A percentile compares a stretch with the other conserved stretches of the same genome.
Evolutionary conservation across 2,888 invertebrate species (phyloP).

Genomic region (Parnassius smintheus): DNA sequence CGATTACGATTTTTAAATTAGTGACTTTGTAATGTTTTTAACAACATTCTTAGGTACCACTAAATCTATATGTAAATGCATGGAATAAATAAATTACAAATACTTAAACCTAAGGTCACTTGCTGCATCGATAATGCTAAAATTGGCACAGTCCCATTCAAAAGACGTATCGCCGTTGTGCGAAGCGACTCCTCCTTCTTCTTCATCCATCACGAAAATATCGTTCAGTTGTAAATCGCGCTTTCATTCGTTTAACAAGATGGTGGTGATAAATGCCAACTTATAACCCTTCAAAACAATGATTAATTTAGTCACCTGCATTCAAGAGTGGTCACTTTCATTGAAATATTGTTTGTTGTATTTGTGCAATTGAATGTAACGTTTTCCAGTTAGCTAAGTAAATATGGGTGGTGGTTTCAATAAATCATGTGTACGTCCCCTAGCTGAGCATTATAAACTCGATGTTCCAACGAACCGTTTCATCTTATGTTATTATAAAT

Average conservation of each 20-base stretch:
- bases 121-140: conserved; percentile 73
- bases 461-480: conserved; percentile 63
- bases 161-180: conserved; percentile 36
- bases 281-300: conserved; percentile 45
- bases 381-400: conserved; percentile 64
- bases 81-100: conserved; percentile 82
- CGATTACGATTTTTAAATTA: conserved; percentile 78
- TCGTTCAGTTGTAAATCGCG: conserved; percentile 28
- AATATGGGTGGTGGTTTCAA: conserved; percentile 57
- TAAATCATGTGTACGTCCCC: conserved; percentile 71
- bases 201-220: conserved; percentile 30
- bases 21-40: conserved; percentile 72
- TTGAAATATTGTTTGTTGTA: conserved; percentile 42
- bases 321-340: conserved; percentile 58
- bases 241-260: conserved; percentile 36
- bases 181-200: conserved; percentile 31
- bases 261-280: conserved; percentile 42
- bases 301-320: conserved; percentile 59
- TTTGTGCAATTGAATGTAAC: conserved; percentile 44
- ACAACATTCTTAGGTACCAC: conserved; percentile 82
- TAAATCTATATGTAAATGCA: conserved; percentile 79
- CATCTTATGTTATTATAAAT: conserved; percentile 54
- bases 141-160: conserved; percentile 80
- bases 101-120: conserved; percentile 80
- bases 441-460: conserved; percentile 72